Conservation (phyloP, 2,797 vertebrate species). For the Brachyalestes nurse region DNA sequence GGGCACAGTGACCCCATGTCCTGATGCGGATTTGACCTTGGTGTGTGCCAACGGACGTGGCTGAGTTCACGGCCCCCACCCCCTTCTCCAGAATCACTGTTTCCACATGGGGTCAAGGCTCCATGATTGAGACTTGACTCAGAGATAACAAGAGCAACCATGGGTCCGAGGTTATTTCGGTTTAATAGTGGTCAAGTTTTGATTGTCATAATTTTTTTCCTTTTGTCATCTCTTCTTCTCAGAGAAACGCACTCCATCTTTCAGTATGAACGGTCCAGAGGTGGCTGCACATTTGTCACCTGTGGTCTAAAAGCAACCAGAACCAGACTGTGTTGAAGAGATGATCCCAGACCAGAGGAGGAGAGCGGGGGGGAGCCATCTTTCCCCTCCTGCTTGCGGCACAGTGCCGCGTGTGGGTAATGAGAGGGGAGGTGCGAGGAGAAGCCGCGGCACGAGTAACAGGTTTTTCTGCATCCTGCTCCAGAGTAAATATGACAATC, state of each 20-base stretch:
- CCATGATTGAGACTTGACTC: not conserved
- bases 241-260: not conserved
- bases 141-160: not conserved
- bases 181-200: not conserved
- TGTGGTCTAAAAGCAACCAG: conserved; percentile 38
- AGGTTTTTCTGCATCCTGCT: conserved; percentile 84
- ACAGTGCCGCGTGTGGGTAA: conserved; percentile 74
- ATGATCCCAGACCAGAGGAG: conserved; percentile 29
- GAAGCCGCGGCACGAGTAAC: conserved; percentile 73
- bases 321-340: conserved; percentile 38
- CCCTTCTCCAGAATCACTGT: not conserved
- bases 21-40: conserved; percentile 55
- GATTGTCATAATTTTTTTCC: not conserved
- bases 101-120: not conserved
- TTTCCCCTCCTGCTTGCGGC: conserved; percentile 60
- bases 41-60: conserved; percentile 7
- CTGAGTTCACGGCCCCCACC: conserved; percentile 10
- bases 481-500: conserved; percentile 85
- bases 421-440: conserved; percentile 63
- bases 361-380: conserved; percentile 46
- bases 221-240: not conserved
- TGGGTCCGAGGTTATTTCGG: not conserved
- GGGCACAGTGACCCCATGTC: not conserved
- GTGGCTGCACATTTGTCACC: conserved; percentile 25
- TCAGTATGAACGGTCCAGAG: conserved; percentile 19